Evolutionary conservation across 2,797 vertebrate species (phyloP).

Genomic region (Catharus ustulatus): DNA sequence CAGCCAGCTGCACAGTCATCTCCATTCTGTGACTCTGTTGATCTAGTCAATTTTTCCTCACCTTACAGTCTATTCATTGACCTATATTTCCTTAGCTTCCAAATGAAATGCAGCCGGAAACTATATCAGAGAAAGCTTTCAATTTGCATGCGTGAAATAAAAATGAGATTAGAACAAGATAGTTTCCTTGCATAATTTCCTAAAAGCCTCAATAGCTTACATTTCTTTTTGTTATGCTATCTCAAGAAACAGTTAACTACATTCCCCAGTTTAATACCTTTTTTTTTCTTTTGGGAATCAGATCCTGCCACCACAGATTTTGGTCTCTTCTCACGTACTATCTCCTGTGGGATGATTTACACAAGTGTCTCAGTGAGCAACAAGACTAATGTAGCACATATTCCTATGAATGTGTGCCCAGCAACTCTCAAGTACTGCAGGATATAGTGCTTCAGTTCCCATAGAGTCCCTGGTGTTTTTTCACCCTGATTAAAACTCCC

Average conservation of each 20-base stretch:
- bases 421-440: not conserved
- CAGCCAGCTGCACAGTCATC: not conserved
- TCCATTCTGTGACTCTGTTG: not conserved
- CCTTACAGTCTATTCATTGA: not conserved
- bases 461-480: not conserved
- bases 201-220: not conserved
- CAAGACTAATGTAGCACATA: not conserved
- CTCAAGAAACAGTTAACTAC: not conserved
- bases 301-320: not conserved
- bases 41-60: not conserved
- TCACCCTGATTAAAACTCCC: not conserved
- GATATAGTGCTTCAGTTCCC: not conserved
- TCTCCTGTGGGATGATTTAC: not conserved
- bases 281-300: not conserved
- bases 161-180: not conserved
- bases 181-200: not conserved
- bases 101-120: not conserved
- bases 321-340: rapidly evolving
- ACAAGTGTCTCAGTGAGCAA: not conserved
- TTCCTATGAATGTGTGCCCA: not conserved
- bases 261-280: not conserved
- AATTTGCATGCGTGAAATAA: not conserved
- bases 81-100: not conserved
- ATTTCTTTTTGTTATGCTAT: not conserved
- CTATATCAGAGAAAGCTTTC: not conserved